Conservation (phyloP, 2,888 invertebrate genomes). For the Rhagium mordax region DNA sequence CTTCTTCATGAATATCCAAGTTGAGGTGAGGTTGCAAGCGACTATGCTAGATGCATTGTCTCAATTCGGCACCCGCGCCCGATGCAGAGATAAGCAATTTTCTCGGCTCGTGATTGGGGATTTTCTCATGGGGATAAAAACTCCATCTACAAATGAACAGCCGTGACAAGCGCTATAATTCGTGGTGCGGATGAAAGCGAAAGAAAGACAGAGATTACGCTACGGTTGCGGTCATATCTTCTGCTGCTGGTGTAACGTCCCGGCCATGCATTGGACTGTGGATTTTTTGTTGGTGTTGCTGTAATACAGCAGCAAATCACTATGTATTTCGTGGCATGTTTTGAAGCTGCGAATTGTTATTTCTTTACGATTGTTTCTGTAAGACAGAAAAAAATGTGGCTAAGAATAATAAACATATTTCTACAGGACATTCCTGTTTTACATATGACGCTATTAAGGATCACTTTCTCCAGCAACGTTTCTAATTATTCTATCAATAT, state of each 20-base stretch:
- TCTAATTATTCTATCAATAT: no score
- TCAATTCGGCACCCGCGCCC: conserved; percentile 54
- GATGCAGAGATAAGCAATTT: conserved; percentile 76
- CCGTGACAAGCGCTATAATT: conserved; percentile 82
- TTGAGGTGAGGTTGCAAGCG: conserved; percentile 10
- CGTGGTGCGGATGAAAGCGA: conserved; percentile 69
- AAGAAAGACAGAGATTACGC: conserved; percentile 66
- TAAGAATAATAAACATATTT: no score
- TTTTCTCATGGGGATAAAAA: conserved; percentile 78
- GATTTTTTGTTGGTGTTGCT: not conserved
- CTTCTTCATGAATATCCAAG: not conserved
- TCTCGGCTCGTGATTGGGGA: conserved; percentile 81
- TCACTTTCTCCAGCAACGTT: no score
- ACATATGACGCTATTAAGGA: no score
- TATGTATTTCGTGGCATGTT: not conserved
- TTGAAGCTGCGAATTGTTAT: no score
- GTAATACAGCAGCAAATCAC: not conserved
- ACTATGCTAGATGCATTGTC: conserved; percentile 41
- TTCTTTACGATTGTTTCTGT: no score
- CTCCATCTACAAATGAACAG: conserved; percentile 82
- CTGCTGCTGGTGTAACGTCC: conserved; percentile 33
- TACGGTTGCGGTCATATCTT: conserved; percentile 58
- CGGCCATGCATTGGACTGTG: not conserved
- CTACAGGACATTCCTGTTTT: no score
- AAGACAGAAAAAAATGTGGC: no score